Base-by-base conservation (phyloP, 2,888 invertebrate species). In the Drosophila tanythrix region DNA sequence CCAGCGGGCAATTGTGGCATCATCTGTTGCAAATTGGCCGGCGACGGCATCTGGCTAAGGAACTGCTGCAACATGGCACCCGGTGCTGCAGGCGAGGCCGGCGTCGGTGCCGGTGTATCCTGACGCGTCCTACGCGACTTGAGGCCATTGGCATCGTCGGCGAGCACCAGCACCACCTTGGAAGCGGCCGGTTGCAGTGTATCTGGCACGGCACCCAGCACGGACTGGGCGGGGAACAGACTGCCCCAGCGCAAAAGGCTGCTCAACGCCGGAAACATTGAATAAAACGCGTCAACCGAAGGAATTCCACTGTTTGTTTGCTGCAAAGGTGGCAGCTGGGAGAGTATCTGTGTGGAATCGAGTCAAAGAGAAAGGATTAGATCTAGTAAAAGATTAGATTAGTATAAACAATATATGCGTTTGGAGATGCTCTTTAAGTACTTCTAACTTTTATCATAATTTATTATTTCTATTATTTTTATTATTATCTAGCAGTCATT, bases 121-220 rank as follows among this genome's bases (percentile, higher is more conserved):
- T 90, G 90, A 13, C 88, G 81, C 2, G 81, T 60, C 0, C 75
- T 75, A 6, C 81, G 79, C 5, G 81, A 60, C 65, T 72, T 78
- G 38, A 73, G 68, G 0, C 71, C 79, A 27, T 82, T 79, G 8
- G 79, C 78, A 52, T 91, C 91, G 21, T 92, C 91, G 48, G 91
- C 90, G 27, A 92, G 65, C 11, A 92, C 91, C 6, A 92, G 74
- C 1, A 92, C 87, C 18, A 92, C 90, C 66, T 91, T 91, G 1
- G 92, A 92, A 29, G 88, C 76, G 0, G 81, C 64, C 0, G 81
- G 65, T 21, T 71, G 68, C 61, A 74, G 51, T 4, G 11, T 29
- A 35, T 84, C 85, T 2, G 85, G 78, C 10, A 73, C 27, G 5
- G 75, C 80, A 3, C 89, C 85, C 18, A 90, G 68, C 7, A 88